Base-by-base conservation (phyloP, 2,113 vertebrate species). In the Lagopus muta region DNA sequence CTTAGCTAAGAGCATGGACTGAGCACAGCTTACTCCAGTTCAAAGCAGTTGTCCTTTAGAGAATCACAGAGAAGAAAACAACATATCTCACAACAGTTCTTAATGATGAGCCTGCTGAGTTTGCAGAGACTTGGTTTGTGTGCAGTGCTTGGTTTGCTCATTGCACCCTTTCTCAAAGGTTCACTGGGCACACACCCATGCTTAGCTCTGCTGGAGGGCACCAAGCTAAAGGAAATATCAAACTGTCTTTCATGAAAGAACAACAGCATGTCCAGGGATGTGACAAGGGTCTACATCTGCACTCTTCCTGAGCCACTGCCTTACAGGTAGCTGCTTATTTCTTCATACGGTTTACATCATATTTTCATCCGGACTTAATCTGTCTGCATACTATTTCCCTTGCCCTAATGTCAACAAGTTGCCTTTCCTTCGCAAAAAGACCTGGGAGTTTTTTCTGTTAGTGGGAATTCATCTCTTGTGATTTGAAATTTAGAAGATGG, bases 311-410 rank as follows among this genome's bases (percentile, higher is more conserved):
- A 36, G 32, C 36, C 28, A 3, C 42, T 52, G 30, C 24, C 47
- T 64, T 40, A 30, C 15, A 27, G 36, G 50, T 24, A 79, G 32
- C 28, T 52, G 11, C 36, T 65, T 79, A 52, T 54, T 78, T 11
- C 28, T 13, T 34, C 28, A 6, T 92, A 90, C 93, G 92, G 85
- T 92, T 89, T 93, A 77, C 77, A 55, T 71, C 84, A 62, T 38
- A 22, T 18, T 25, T 65, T 50, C 21, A 17, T 52, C 38, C 25
- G 34, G 19, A 24, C 21, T 28, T 52, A 16, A 19, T 40, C 36
- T 30, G 30, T 55, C 32, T 42, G 38, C 8, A 42, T 55, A 42
- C 36, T 50, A 70, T 34, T 50, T 70, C 17, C 45, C 67, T 50
- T 36, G 24, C 16, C 22, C n/a, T 3, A 27, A 2, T 36, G n/a